These are phyloP conservation scores for Dasypolia templi DNA, from an alignment of 2,888 invertebrate species.

Conservation along the genomic window DNA sequence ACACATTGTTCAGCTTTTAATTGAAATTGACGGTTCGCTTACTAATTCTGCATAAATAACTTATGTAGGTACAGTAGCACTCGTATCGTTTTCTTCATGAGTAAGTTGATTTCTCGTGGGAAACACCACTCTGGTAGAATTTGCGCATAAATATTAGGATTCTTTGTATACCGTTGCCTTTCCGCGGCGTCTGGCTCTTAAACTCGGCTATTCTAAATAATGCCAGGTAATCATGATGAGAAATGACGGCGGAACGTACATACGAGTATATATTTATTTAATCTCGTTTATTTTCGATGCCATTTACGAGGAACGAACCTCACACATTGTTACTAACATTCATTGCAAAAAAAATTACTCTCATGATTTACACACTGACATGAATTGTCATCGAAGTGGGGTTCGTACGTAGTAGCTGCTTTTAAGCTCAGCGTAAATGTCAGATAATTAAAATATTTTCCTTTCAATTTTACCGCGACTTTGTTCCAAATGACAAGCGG, in stretches of 20 bases:
- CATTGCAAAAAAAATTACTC: conserved; percentile 2
- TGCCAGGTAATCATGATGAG: conserved; percentile 61
- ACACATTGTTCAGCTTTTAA: conserved; percentile 44
- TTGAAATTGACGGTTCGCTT: conserved; percentile 46
- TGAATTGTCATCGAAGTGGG: background rate
- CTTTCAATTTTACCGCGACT: conserved; percentile 13
- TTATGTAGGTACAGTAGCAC: conserved; percentile 29
- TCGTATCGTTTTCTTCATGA: conserved; percentile 45
- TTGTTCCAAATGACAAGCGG: conserved; percentile 13
- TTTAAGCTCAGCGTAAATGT: background rate
- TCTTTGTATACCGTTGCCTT: conserved; percentile 46
- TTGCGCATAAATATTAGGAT: conserved; percentile 66
- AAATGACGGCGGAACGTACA: conserved; percentile 27
- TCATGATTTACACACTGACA: background rate
- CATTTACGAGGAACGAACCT: background rate
- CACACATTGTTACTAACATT: conserved; percentile 7
- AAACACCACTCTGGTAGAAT: conserved; percentile 62
- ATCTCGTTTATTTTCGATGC: conserved; percentile 10
- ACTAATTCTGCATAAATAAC: conserved; percentile 48
- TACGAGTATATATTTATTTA: conserved; percentile 20
- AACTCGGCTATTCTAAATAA: conserved; percentile 57
- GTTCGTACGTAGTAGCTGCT: background rate
- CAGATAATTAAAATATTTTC: background rate
- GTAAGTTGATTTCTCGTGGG: conserved; percentile 69
- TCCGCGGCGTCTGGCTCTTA: conserved; percentile 41